Evolutionary conservation across 2,888 invertebrate genomes (phyloP), one percentile per base, ranked within the genome.

Genomic region (Lypha dubia): DNA sequence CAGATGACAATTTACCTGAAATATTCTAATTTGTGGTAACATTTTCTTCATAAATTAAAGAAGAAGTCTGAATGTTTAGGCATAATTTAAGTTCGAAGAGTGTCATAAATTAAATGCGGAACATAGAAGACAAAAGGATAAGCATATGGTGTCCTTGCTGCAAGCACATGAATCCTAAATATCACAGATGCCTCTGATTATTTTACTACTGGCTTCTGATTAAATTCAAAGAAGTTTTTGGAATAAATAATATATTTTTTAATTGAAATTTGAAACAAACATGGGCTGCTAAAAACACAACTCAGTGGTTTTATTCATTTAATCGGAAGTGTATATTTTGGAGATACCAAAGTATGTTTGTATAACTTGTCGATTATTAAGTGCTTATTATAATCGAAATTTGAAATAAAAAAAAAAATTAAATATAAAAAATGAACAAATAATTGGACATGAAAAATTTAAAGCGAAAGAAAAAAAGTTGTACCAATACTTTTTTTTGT

Each of bases 321-420:
- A n/a, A n/a, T n/a, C n/a, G n/a, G n/a, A n/a, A n/a, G n/a, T n/a
- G n/a, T n/a, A n/a, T n/a, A n/a, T n/a, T n/a, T n/a, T n/a, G 35
- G 4, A 35, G 4, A 35, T 2, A 35, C 9, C 5, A 15, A 5
- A n/a, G 6, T 6, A 6, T n/a, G 38, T 24, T 15, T 20, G 13
- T 38, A 1, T 35, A 13, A 60, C 32, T 71, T 58, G 58, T 44
- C 44, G n/a, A 56, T 58, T 58, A 58, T 58, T 71, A 44, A 9
- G 56, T 7, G 56, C 44, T 71, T 17, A 71, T 58, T 58, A 71
- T 44, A 71, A 58, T 44, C 35, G n/a, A 22, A 9, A 51, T 53
- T 35, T 38, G 35, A 38, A 22, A n/a, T n/a, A 41, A 15, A 46
- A 2, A 11, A 3, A 6, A 38, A 24, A n/a, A 44, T 28, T 28